Conservation (phyloP, 2,888 invertebrate genomes). For the Monoplex corrugatus region DNA sequence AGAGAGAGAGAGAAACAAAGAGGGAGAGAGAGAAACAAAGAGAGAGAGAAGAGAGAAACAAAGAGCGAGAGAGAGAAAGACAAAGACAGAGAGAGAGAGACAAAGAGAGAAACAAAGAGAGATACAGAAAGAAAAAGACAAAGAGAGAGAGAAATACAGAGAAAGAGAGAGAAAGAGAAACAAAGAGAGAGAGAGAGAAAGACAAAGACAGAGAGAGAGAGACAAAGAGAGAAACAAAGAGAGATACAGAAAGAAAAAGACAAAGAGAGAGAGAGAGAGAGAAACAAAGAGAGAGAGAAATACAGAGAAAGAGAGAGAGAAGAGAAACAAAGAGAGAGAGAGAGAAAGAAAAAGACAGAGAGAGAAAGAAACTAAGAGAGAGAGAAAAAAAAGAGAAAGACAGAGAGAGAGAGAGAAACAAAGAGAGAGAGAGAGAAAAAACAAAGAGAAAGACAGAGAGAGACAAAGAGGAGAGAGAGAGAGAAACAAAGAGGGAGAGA, state of each 20-base stretch:
- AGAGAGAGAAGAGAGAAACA: neutral
- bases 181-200: neutral
- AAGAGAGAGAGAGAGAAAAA: neutral
- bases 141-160: neutral
- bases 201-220: no score
- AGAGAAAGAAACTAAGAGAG: no score
- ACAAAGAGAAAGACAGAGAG: no score
- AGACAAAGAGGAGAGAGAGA: no score
- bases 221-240: neutral
- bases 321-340: neutral
- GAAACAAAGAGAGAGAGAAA: slow-evolving; percentile 28
- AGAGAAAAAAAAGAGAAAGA: neutral
- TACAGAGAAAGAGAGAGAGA: neutral
- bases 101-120: neutral
- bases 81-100: neutral
- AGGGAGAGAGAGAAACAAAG: neutral
- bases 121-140: neutral
- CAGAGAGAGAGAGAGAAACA: neutral
- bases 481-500: no score
- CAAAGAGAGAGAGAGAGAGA: slow-evolving; percentile 39
- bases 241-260: neutral
- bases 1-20: neutral
- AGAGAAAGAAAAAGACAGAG: no score
- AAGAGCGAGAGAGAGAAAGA: neutral
- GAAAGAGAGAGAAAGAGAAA: neutral